These are phyloP conservation scores for Palythoa grandis DNA, from an alignment of 92 coral and sea anemone genomes.

Conservation along the genomic window DNA sequence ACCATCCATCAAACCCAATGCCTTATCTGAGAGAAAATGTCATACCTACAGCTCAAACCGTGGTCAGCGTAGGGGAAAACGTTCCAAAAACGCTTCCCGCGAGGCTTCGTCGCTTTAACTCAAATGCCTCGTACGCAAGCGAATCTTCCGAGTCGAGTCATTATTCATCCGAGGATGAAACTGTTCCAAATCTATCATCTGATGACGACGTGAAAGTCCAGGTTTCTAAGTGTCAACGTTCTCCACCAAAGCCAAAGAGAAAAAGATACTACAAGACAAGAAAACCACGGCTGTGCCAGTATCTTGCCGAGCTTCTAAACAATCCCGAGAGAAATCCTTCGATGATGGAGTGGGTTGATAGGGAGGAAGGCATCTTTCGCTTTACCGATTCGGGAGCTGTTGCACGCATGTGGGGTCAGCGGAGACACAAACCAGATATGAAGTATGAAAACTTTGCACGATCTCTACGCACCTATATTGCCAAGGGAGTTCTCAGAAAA, in stretches of 20 bases:
- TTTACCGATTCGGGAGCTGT: constrained; percentile 90
- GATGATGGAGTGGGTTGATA: constrained; percentile 95
- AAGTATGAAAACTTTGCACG: constrained; percentile 99
- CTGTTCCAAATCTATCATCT: background rate
- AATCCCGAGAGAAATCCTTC: constrained; percentile 79
- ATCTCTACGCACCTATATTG: constrained; percentile 94
- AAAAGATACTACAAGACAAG: constrained; percentile 72
- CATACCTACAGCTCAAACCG: background rate
- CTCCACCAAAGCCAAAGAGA: constrained; percentile 54
- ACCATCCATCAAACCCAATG: background rate
- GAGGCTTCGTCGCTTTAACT: constrained; percentile 31
- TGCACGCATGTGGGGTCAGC: constrained; percentile 96
- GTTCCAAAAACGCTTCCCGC: background rate
- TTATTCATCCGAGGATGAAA: constrained; percentile 35
- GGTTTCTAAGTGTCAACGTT: constrained; percentile 26
- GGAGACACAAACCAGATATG: constrained; percentile 95
- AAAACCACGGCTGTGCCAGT: constrained; percentile 90
- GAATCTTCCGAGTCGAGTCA: constrained; percentile 38
- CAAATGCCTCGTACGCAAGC: constrained; percentile 21
- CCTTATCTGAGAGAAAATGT: background rate
- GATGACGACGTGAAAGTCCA: background rate
- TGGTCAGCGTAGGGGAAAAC: background rate
- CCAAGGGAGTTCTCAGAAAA: constrained; percentile 92
- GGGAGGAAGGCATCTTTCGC: constrained; percentile 92
- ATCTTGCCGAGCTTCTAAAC: constrained; percentile 76